Base-by-base conservation (phyloP, 23 tunicate species). In the Halocynthia roretzi region DNA sequence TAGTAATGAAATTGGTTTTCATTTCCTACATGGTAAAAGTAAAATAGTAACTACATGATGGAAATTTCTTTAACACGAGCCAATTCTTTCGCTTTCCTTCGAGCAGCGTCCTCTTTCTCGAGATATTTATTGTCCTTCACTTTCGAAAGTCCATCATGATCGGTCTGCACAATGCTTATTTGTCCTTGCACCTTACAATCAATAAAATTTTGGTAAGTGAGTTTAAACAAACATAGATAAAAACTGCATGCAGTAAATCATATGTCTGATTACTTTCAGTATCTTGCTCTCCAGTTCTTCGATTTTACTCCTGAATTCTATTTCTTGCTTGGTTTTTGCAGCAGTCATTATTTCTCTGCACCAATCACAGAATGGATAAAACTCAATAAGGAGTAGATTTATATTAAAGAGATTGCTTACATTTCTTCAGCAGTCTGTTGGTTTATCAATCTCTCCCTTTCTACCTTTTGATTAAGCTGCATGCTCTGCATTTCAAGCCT, bases 401-500 rank as follows among this genome's bases (percentile, higher is more conserved):
- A 40, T 10, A 21, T 31, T 6, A 12, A 12, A 50, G 11, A 10
- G 71, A 23, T 20, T 51, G 49, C 84, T 80, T 61, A 86, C 87
- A 64, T 82, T 79, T 88, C 87, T n/a, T 79, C 48, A 14, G 68
- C 49, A 15, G 72, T 73, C 31, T 83, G 65, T 68, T 78, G 80
- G 77, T 88, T 88, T 21, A 71, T 23, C 11, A 76, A 31, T 61
- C 61, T 72, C 56, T 88, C 95, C 51, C 95, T 51, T 31, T 88
- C 80, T 50, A 83, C 74, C 50, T 78, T 88, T 22, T 79, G 72
- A 5, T 57, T 20, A 6, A 88, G 70, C 54, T 88, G 87, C 31
- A 88, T 56, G 19, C 84, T 54, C 22, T 88, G 88, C 84, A 88
- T 83, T 70, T 83, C 84, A n/a, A 88, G 78, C 21, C 95, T 72